Conservation (phyloP, 2,888 invertebrate species). For the Phoenoteleia sp. region DNA sequence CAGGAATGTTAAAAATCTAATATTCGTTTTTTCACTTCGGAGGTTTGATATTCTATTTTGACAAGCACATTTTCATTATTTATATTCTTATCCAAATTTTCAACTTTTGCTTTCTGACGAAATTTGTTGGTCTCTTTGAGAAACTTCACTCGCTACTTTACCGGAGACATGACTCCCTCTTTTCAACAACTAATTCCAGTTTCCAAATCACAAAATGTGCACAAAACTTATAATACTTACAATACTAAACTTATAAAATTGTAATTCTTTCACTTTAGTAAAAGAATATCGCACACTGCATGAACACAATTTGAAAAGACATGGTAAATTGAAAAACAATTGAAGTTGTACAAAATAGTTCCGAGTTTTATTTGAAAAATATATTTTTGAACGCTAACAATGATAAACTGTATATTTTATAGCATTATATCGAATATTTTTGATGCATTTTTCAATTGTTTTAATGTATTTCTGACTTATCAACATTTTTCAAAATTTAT, state of each 20-base stretch:
- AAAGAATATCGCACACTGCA: not conserved
- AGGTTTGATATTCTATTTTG: conserved; percentile 12
- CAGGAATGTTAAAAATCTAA: conserved; percentile 15
- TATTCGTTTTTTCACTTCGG: conserved; percentile 14
- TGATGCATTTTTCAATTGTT: conserved; percentile 6
- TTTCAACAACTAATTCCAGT: no score
- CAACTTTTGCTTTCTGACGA: conserved; percentile 20
- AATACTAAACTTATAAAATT: no score
- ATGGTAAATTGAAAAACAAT: conserved; percentile 4
- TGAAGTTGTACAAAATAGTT: conserved; percentile 9
- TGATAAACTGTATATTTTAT: not conserved
- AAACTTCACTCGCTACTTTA: conserved; percentile 28
- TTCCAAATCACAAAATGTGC: conserved; percentile 10
- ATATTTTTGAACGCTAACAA: not conserved
- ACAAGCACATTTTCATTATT: conserved; percentile 14
- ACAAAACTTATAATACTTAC: conserved; percentile 7
- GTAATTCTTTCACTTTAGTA: not conserved
- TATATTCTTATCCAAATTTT: not conserved
- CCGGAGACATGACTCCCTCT: conserved; percentile 11
- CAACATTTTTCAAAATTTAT: not conserved
- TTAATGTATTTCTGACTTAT: no score
- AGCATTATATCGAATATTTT: not conserved
- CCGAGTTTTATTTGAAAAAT: conserved; percentile 4
- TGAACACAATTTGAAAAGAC: not conserved
- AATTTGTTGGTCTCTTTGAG: conserved; percentile 16